Evolutionary conservation across 2,888 invertebrate genomes (phyloP).

Genomic region (Exocentrus adspersus): DNA sequence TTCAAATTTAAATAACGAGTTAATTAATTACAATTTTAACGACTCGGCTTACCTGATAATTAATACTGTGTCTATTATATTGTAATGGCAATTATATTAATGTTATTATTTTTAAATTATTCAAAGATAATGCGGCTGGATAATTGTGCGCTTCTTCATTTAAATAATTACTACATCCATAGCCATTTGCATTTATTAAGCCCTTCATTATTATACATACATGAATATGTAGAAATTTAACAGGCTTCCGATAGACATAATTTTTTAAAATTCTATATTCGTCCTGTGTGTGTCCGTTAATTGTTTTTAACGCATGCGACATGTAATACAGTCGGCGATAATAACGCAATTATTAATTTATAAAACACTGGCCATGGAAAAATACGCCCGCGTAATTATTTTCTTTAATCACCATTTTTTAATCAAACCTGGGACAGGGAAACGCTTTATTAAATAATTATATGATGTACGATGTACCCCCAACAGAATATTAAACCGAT

Average conservation of each 20-base stretch:
- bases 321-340: neutral
- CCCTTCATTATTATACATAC: conserved; percentile 12
- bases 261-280: neutral
- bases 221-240: conserved; percentile 18
- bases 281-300: conserved; percentile 13
- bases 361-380: neutral
- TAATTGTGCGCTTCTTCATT: conserved; percentile 49
- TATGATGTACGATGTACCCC: too few species aligned
- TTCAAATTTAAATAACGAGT: conserved; percentile 35
- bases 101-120: conserved; percentile 47
- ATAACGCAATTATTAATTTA: conserved; percentile 10
- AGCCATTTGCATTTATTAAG: conserved; percentile 34
- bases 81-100: conserved; percentile 45
- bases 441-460: conserved; percentile 15
- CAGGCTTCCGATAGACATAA: conserved; percentile 14
- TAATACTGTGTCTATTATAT: conserved; percentile 42
- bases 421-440: neutral
- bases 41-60: conserved; percentile 38
- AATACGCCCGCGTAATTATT: conserved; percentile 3
- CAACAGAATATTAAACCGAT: too few species aligned
- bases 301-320: conserved; percentile 13
- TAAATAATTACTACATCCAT: conserved; percentile 44
- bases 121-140: conserved; percentile 49
- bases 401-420: neutral
- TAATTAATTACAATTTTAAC: conserved; percentile 43